Evolutionary conservation across 2,888 invertebrate species (phyloP).

Genomic region (Sinotaia quadrata): DNA sequence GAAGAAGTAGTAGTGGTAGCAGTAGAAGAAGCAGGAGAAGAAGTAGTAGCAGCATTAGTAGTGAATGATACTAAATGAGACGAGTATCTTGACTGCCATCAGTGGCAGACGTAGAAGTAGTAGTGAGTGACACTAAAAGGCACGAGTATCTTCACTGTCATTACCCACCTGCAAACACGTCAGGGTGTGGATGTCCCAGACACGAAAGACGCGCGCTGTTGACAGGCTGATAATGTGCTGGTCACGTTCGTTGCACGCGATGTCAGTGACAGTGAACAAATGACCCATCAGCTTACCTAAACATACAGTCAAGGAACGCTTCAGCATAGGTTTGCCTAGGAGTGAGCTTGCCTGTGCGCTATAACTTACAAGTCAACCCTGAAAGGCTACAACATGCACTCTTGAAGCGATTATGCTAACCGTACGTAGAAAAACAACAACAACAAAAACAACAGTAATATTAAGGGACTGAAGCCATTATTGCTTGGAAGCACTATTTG

Average conservation of each 20-base stretch:
- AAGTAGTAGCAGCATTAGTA: too few relatives aligned
- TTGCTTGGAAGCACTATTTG: not conserved
- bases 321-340: not conserved
- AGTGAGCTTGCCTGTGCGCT: not conserved
- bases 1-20: too few relatives aligned
- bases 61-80: too few relatives aligned
- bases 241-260: conserved; percentile 68
- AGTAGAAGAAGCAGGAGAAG: too few relatives aligned
- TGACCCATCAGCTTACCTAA: conserved; percentile 70
- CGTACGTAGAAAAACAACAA: not conserved
- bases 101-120: too few relatives aligned
- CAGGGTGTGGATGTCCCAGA: conserved; percentile 71
- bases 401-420: not conserved
- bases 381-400: too few relatives aligned
- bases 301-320: conserved; percentile 21
- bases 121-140: too few relatives aligned
- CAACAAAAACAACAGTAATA: not conserved
- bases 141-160: too few relatives aligned
- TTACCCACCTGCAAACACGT: conserved; percentile 69
- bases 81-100: too few relatives aligned
- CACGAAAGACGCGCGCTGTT: conserved; percentile 68
- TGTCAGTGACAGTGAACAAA: conserved; percentile 70
- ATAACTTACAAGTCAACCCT: not conserved
- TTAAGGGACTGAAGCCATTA: not conserved
- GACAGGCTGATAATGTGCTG: conserved; percentile 71